Base-by-base conservation (phyloP, 2,113 vertebrate species). In the Verasper variegatus region DNA sequence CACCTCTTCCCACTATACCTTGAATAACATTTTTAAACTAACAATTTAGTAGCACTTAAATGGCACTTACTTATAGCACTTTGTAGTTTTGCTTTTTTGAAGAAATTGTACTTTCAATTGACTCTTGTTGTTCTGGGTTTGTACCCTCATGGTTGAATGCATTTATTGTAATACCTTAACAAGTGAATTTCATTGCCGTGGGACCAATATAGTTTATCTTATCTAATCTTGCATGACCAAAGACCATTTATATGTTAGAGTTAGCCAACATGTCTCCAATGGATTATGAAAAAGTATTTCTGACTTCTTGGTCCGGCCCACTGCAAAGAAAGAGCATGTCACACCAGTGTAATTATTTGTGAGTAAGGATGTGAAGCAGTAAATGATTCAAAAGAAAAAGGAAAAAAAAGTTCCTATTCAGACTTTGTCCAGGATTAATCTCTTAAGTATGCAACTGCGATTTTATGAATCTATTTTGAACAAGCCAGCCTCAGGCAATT, bases 221-320 rank as follows among this genome's bases (percentile, higher is more conserved):
- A 42, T 42, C 40, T 42, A 12, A 42, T 42, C 12, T 42, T 42
- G 40, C 40, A 57, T 65, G 68, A 52, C 45, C 1, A 10, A 62
- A 23, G 37, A 63, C 6, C 18, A 40, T 74, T 21, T 0, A 10
- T 37, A 61, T 23, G 49, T 37, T 37, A 13, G 77, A 65, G 42
- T 67, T 70, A 62, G 37, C 42, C 18, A 67, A 78, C 51, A 24
- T 69, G 57, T 74, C 71, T 10, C 83, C 37, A 55, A 65, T 65
- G 58, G 54, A 76, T 72, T 63, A 80, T 67, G 55, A 40, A 77
- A 84, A 69, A 13, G 66, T 57, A 88, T 84, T 73, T 74, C 73
- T 74, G 72, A 67, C 3, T 0, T 57, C 31, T 45, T 71, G 23
- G 27, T 68, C 21, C 0, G 18, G 35, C 35, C 55, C 57, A 37